Evolutionary conservation across 2,113 vertebrate species (phyloP).

Genomic region (Electrona antarctica): DNA sequence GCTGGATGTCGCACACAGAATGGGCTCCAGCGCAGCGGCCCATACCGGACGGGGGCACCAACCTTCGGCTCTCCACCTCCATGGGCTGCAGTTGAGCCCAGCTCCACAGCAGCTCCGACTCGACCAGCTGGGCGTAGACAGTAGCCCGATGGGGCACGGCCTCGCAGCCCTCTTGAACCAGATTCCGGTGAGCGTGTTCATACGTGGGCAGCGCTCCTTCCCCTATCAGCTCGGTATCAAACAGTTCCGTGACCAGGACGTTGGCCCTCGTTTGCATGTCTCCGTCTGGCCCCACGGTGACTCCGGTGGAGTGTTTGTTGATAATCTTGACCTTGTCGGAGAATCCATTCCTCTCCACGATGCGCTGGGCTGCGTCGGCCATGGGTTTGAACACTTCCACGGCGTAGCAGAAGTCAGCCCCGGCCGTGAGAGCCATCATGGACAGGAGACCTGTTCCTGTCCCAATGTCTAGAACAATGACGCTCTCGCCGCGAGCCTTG

Average conservation of each 20-base stretch:
- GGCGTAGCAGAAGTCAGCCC: conserved; percentile 94
- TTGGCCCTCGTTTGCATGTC: conserved; percentile 92
- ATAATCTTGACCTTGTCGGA: conserved; percentile 91
- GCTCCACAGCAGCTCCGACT: conserved; percentile 91
- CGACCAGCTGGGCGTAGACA: conserved; percentile 90
- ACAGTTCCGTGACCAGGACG: conserved; percentile 92
- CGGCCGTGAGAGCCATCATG: conserved; percentile 94
- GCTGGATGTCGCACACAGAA: conserved; percentile 93
- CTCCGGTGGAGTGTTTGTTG: conserved; percentile 96
- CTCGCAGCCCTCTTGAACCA: conserved; percentile 90
- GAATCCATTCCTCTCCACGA: conserved; percentile 91
- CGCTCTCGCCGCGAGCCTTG: conserved; percentile 86
- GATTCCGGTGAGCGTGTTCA: conserved; percentile 90
- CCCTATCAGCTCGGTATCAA: conserved; percentile 96
- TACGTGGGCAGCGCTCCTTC: conserved; percentile 96
- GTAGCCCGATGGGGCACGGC: conserved; percentile 94
- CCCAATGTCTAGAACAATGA: conserved; percentile 91
- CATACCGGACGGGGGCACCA: conserved; percentile 83
- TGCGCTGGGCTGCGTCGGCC: conserved; percentile 88
- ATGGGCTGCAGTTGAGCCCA: conserved; percentile 91
- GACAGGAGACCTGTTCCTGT: conserved; percentile 95
- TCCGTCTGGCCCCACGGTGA: conserved; percentile 89
- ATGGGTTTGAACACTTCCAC: conserved; percentile 97
- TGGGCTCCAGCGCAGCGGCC: conserved; percentile 86
- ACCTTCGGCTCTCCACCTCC: conserved; percentile 71